Base-by-base conservation (phyloP, 2,888 invertebrate species). In the Cephalotes varians region DNA sequence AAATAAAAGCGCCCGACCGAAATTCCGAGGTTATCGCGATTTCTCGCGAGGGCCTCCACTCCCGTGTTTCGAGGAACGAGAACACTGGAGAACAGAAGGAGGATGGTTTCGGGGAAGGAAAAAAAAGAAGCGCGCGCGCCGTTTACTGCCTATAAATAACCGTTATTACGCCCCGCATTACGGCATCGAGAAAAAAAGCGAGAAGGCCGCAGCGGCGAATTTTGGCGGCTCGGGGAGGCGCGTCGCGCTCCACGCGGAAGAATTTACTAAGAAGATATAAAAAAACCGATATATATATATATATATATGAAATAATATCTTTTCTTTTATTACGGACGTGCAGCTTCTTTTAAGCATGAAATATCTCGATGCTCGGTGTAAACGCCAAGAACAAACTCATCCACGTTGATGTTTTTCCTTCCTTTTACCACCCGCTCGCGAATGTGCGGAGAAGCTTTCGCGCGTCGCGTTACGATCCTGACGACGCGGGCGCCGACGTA, bases 111-210 rank as follows among this genome's bases (percentile, higher is more conserved):
- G 54, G 21, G 58, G 65, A 47, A 12, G 47, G 51, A 37, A 73
- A 79, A 56, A 60, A 60, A 44, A 58, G 54, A n/a, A n/a, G n/a
- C n/a, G 79, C 83, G 65, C 25, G 54, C 76, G 58, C 76, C 85
- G 82, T 88, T 89, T 89, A 88, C 83, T 84, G 83, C 84, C 85
- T 89, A 89, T 87, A 89, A 89, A 90, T 89, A 88, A 89, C 86
- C 84, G 86, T 89, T 89, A 89, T 89, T 89, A 89, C 87, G 85
- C 71, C 51, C 82, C 69, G 86, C 85, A 86, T 90, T 90, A 83
- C 83, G 67, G 82, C 82, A 82, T 82, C 81, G 84, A 73, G 85
- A 85, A 64, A 64, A 44, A 37, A 54, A 81, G 44, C 73, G 80
- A 81, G 79, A 81, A 74, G 79, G 82, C 71, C 47, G 79, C 79